Evolutionary conservation across 2,797 vertebrate species (phyloP).

Genomic region (Anguilla marmorata): DNA sequence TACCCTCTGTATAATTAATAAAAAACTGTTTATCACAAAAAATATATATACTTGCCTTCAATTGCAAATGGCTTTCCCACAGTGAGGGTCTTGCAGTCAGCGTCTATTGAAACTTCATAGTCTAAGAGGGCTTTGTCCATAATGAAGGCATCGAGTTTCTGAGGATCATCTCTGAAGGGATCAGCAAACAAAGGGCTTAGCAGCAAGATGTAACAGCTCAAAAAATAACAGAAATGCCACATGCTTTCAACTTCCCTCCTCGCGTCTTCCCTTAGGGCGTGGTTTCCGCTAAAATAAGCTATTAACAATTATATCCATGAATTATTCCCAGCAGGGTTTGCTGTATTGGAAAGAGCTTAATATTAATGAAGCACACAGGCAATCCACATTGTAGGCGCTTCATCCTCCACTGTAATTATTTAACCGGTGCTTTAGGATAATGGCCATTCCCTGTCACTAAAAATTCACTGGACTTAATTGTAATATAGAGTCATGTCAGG

Average conservation of each 20-base stretch:
- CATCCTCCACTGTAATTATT: background rate
- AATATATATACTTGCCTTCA: conserved; percentile 79
- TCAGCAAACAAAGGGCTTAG: conserved; percentile 22
- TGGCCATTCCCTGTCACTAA: background rate
- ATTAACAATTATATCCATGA: background rate
- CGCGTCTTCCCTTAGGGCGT: background rate
- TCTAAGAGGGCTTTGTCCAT: conserved; percentile 99
- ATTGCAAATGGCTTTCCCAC: conserved; percentile 98
- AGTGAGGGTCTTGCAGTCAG: conserved; percentile 94
- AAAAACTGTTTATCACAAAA: too few relatives aligned
- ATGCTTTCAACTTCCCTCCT: background rate
- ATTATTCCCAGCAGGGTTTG: background rate
- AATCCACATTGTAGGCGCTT: background rate
- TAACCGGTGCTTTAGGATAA: background rate
- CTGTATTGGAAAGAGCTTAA: background rate
- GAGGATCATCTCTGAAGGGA: conserved; percentile 85
- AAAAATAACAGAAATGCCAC: too few relatives aligned
- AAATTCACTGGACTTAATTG: background rate
- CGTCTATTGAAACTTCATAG: conserved; percentile 97
- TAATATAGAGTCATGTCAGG: background rate
- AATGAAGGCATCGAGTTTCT: conserved; percentile 95
- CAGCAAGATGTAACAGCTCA: background rate
- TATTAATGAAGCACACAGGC: background rate
- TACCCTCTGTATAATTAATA: too few relatives aligned
- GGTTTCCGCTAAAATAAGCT: background rate